phyloP scores from a whole-genome alignment of 2,797 vertebrate genomes.

The Lepilemur ruficaudatus region DNA sequence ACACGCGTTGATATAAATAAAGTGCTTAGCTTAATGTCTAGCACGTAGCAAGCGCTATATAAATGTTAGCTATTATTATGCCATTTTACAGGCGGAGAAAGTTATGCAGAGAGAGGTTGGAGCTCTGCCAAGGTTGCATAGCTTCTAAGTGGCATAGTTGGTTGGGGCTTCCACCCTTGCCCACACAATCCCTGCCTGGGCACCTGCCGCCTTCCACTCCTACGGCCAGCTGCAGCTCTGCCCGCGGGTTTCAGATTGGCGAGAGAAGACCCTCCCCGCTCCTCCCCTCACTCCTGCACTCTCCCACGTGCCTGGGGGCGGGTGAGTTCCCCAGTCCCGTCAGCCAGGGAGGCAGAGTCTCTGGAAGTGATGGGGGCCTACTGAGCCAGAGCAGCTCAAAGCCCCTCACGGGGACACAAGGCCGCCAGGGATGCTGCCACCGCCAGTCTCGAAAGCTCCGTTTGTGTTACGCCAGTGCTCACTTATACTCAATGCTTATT shows the following conservation, averaged over 20 bases:
- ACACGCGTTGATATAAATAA: neutral
- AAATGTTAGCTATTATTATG: too few species aligned
- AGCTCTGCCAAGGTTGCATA: neutral
- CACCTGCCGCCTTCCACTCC: neutral
- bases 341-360: neutral
- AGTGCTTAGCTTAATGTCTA: neutral
- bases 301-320: neutral
- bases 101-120: neutral
- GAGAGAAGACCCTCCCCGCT: neutral
- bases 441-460: neutral
- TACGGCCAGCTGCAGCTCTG: neutral
- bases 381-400: neutral
- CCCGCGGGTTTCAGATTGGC: accelerated
- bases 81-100: neutral
- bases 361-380: neutral
- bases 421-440: neutral
- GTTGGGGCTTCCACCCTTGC: neutral
- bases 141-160: neutral
- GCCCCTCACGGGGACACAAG: neutral
- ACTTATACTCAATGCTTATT: neutral
- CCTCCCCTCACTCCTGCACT: neutral
- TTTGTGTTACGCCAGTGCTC: neutral
- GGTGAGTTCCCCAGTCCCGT: neutral
- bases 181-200: neutral
- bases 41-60: too few species aligned